Conservation (phyloP, 92 coral and sea anemone genomes). For the Paragorgia papillata region DNA sequence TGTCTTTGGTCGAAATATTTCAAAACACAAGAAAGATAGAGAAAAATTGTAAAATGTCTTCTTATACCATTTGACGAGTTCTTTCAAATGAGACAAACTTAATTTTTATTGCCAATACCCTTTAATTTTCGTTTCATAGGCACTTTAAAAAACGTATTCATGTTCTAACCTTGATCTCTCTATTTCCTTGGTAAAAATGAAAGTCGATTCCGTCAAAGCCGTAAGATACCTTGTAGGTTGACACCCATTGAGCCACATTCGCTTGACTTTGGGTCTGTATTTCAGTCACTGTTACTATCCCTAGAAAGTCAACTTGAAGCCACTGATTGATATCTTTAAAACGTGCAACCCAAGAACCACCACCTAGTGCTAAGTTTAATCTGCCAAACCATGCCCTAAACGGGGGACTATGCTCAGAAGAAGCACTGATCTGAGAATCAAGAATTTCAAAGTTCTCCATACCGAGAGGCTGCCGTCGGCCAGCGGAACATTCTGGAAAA, state of each 20-base stretch:
- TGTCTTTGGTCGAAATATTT: too few relatives aligned
- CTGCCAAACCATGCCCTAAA: not conserved
- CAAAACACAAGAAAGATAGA: too few relatives aligned
- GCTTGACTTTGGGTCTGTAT: conserved; percentile 59
- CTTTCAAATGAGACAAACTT: too few relatives aligned
- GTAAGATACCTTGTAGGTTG: conserved; percentile 46
- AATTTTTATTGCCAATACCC: too few relatives aligned
- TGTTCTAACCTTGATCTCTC: conserved; percentile 49
- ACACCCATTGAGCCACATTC: conserved; percentile 54
- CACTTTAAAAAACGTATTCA: too few relatives aligned
- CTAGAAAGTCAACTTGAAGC: conserved; percentile 49
- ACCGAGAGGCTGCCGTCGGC: not conserved
- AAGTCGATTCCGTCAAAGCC: conserved; percentile 59
- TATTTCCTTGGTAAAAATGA: conserved; percentile 48
- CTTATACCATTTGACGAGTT: too few relatives aligned
- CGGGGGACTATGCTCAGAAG: not conserved
- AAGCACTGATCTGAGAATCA: conserved; percentile 3
- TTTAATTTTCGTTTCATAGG: too few relatives aligned
- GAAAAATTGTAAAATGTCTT: too few relatives aligned
- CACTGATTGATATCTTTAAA: not conserved
- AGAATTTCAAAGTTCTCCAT: not conserved
- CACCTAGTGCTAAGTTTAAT: not conserved
- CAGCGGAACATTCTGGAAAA: too few relatives aligned
- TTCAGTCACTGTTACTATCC: conserved; percentile 53
- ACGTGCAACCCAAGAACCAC: not conserved